Evolutionary conservation across 2,888 invertebrate species (phyloP), one percentile per base, ranked within the genome.

Genomic region (Allophyes oxyacanthae): DNA sequence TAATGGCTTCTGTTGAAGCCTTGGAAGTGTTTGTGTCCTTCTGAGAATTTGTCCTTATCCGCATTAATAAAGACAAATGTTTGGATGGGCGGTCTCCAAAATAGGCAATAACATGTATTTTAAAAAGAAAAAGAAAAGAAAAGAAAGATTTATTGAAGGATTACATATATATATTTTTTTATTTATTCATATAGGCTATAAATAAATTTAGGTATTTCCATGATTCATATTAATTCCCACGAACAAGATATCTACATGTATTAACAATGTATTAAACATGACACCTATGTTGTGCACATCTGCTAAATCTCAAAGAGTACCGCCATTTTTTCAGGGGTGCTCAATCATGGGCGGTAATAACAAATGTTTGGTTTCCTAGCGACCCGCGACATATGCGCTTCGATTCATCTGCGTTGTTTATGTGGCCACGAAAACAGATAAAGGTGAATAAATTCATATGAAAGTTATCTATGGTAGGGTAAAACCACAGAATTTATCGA

Each of bases 261-360:
- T 6, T 6, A 4, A 28, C 6, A n/a, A n/a, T 25, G 25, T 25
- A 52, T 63, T 49, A 58, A 63, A 53, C 38, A 26, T 42, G 57
- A 57, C 68, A 58, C 52, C 54, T 60, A 6, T 4, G 8, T 1
- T n/a, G n/a, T 34, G 9, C 32, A 50, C 67, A 67, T 69, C 69
- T 67, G 67, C 41, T 69, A 59, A 67, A 69, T 69, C 67, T 28
- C 28, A 48, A 41, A 51, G 11, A 37, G 15, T 11, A 43, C 33
- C 38, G 64, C 46, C 54, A 64, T 72, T 69, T 72, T 72, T 65
- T 68, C 65, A 65, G 51, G 11, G 49, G 42, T 15, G 41, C 40
- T 42, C 58, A 66, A 71, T 68, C 61, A 43, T 64, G 48, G 67
- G 43, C 14, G 34, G 49, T 30, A 52, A 51, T 48, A 43, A 64